These are phyloP conservation scores for Coryphaenoides rupestris DNA, from an alignment of 2,113 vertebrate genomes.

Conservation along the genomic window DNA sequence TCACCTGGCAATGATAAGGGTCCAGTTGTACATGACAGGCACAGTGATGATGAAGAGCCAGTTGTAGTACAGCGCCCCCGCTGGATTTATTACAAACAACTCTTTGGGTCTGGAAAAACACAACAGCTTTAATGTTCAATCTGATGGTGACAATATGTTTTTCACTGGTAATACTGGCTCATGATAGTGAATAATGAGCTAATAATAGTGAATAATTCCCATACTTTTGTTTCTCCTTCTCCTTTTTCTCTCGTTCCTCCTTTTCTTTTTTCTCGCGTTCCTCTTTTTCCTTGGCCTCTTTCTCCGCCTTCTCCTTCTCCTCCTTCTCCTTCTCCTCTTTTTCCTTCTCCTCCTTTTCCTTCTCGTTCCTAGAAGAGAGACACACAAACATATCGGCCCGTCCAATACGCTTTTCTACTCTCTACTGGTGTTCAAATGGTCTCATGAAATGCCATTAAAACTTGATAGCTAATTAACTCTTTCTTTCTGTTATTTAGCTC, in stretches of 20 bases:
- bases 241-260: constrained; percentile 10
- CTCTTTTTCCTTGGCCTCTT: constrained; percentile 70
- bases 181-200: too few species aligned
- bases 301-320: constrained; percentile 76
- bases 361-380: constrained; percentile 57
- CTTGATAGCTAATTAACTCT: too few species aligned
- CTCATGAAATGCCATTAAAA: too few species aligned
- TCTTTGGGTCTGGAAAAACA: constrained; percentile 70
- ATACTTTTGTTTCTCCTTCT: constrained; percentile 6
- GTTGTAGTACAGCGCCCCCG: constrained; percentile 87
- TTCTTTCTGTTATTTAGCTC: too few species aligned
- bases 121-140: too few species aligned
- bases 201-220: background rate
- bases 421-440: too few species aligned
- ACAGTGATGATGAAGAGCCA: constrained; percentile 93
- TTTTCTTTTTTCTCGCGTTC: constrained; percentile 31
- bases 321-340: constrained; percentile 52
- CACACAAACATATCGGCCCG: too few species aligned
- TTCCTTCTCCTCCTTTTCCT: constrained; percentile 39
- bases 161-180: too few species aligned
- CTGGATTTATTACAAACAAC: constrained; percentile 84
- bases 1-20: constrained; percentile 92
- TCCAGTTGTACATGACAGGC: constrained; percentile 99
- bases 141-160: too few species aligned
- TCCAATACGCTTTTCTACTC: too few species aligned